These are phyloP conservation scores for Bombus pyrosoma DNA, from an alignment of 1,140 invertebrate species.

Conservation along the genomic window DNA sequence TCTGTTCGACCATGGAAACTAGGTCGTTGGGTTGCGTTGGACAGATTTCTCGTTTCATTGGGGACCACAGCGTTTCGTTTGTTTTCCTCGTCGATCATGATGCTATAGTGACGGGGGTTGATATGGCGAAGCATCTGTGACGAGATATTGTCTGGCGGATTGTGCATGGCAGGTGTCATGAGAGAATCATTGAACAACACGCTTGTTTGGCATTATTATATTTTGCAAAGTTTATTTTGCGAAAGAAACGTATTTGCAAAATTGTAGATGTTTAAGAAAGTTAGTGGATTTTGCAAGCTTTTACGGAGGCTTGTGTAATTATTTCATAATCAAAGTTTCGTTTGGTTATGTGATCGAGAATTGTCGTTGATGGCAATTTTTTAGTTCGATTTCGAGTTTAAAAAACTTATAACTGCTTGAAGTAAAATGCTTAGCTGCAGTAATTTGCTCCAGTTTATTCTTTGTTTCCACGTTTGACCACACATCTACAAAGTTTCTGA, in stretches of 20 bases:
- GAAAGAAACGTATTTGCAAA: neutral
- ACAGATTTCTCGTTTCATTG: neutral
- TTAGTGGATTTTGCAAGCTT: neutral
- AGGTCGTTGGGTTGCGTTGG: conserved; percentile 10
- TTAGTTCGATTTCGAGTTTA: too few species aligned
- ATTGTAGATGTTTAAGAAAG: neutral
- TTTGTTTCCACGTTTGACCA: too few species aligned
- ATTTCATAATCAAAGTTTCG: neutral
- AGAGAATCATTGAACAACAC: neutral
- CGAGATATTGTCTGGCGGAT: neutral
- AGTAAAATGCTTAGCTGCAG: too few species aligned
- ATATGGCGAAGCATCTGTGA: neutral
- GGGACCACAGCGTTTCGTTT: conserved; percentile 3
- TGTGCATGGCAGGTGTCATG: neutral
- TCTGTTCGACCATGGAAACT: conserved; percentile 18
- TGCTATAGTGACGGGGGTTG: neutral
- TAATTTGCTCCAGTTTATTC: too few species aligned
- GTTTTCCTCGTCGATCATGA: neutral
- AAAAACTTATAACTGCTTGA: too few species aligned
- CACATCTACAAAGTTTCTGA: too few species aligned
- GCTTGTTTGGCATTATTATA: neutral
- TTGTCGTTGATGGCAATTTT: neutral
- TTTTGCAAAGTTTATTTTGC: neutral
- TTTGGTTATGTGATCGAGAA: neutral
- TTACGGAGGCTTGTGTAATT: neutral